These are phyloP conservation scores for Barbus barbus DNA, from an alignment of 2,113 vertebrate species.

Conservation along the genomic window DNA sequence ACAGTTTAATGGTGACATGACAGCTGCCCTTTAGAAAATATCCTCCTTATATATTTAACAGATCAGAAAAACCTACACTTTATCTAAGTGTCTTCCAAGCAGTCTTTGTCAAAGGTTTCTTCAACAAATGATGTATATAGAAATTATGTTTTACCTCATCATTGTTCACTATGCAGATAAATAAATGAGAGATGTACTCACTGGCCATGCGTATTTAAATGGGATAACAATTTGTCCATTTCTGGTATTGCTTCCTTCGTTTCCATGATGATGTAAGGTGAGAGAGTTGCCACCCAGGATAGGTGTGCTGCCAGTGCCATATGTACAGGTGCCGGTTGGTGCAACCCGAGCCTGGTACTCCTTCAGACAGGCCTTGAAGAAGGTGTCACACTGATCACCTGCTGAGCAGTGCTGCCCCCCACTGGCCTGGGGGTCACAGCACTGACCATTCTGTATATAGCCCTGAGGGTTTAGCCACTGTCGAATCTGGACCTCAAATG, in stretches of 20 bases:
- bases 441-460: slow-evolving; percentile 71
- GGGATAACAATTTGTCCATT: slow-evolving; percentile 74
- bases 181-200: slow-evolving; percentile 68
- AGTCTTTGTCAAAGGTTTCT: neutral
- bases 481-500: slow-evolving; percentile 80
- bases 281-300: slow-evolving; percentile 78
- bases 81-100: neutral
- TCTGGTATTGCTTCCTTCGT: slow-evolving; percentile 55
- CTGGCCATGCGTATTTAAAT: slow-evolving; percentile 81
- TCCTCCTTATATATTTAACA: neutral
- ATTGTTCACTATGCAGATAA: slow-evolving; percentile 51
- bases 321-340: slow-evolving; percentile 73
- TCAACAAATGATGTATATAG: neutral
- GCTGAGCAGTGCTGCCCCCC: slow-evolving; percentile 68
- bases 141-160: neutral
- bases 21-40: neutral
- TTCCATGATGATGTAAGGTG: slow-evolving; percentile 61
- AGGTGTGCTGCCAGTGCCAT: slow-evolving; percentile 70
- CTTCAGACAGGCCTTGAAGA: slow-evolving; percentile 80
- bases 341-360: slow-evolving; percentile 79
- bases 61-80: neutral
- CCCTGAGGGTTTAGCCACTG: slow-evolving; percentile 75
- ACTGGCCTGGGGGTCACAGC: slow-evolving; percentile 72
- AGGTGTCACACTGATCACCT: slow-evolving; percentile 75
- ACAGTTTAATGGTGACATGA: slow-evolving; percentile 20